Evolutionary conservation across 2,888 invertebrate species (phyloP), one percentile per base, ranked within the genome.

Genomic region (Drosophila kanekoi): DNA sequence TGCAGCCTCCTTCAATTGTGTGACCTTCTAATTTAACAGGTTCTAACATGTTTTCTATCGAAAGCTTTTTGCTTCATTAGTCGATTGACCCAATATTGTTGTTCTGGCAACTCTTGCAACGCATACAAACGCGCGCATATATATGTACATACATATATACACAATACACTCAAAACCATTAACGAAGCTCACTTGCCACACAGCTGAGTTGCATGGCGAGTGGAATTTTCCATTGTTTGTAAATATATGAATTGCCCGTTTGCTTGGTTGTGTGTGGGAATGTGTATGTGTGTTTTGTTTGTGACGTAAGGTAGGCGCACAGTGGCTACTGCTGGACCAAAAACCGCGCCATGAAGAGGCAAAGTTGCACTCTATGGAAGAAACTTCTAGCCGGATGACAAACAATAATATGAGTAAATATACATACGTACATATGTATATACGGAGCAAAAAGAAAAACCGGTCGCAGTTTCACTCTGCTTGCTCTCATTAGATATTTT

Each of bases 151-250:
- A 16, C 10, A 23, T 37, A 10, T 10, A 33, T 23, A 16, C n/a
- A 38, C 32, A 32, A 32, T 13, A 16, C 28, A 20, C 10, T 10
- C n/a, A 10, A 4, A 16, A 28, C 28, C 8, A 40, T 16, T 18
- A 33, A 8, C 16, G 14, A 41, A 14, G 18, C 37, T 28, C 2
- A 18, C 67, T 70, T 82, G 74, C 83, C 79, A 58, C 76, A 76
- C 81, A 70, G 67, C 56, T 64, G 59, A 72, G 75, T 52, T 73
- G 62, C 73, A 77, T 51, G 43, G 67, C 67, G 65, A 85, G 65
- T 79, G 88, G 88, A 87, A 85, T 73, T 87, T 87, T 83, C 88
- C 88, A 54, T 72, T 82, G 77, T 82, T 79, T 69, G 72, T 60
- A 61, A 49, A 83, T 51, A 70, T 40, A 53, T 41, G 13, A 54